These are phyloP conservation scores for Digitonthophagus gazella DNA, from an alignment of 2,888 invertebrate species.

Conservation along the genomic window DNA sequence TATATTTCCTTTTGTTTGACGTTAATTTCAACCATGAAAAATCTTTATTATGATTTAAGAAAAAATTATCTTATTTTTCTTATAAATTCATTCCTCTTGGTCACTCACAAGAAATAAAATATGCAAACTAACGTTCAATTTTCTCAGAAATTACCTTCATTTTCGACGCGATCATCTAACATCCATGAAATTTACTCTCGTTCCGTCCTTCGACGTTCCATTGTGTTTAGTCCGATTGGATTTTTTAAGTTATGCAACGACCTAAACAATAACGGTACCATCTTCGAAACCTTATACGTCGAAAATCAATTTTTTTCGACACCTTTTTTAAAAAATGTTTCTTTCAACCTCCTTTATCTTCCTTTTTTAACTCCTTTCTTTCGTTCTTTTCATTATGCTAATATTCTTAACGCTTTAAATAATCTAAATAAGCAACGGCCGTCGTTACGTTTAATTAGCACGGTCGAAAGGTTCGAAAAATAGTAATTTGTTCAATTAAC, in stretches of 20 bases:
- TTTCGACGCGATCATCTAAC: neutral
- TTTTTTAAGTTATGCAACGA: neutral
- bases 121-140: neutral
- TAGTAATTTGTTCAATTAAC: conserved; percentile 14
- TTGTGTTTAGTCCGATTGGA: neutral
- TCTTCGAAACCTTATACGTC: too few species aligned
- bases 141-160: neutral
- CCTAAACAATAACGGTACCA: too few species aligned
- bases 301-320: too few species aligned
- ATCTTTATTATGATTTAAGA: too few species aligned
- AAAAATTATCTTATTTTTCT: neutral
- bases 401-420: neutral
- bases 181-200: neutral
- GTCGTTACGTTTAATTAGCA: neutral
- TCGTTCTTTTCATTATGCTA: neutral
- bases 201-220: neutral
- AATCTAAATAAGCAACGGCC: neutral
- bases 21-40: too few species aligned
- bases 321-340: neutral
- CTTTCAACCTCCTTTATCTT: neutral
- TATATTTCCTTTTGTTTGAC: too few species aligned
- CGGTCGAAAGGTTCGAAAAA: neutral
- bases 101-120: neutral
- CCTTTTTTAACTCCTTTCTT: too few species aligned
- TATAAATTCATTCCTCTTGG: neutral